Conservation (phyloP, 2,113 vertebrate species). For the Panthera leo region DNA sequence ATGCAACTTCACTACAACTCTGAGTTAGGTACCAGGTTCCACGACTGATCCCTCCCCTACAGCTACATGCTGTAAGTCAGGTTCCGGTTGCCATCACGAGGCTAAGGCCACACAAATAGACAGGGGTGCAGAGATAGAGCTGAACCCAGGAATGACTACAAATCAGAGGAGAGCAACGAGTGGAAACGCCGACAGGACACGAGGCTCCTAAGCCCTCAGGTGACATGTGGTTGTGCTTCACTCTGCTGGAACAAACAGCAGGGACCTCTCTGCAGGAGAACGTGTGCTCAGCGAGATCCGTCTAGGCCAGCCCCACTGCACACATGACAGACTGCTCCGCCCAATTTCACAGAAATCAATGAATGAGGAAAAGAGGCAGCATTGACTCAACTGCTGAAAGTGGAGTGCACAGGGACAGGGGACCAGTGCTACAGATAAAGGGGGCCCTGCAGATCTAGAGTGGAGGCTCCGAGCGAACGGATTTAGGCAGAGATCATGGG, state of each 20-base stretch:
- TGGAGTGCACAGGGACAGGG: not conserved
- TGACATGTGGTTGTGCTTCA: not conserved
- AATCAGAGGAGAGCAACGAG: not conserved
- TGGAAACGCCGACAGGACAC: not conserved
- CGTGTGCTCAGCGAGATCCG: not conserved
- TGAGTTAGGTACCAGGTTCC: not conserved
- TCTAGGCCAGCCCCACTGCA: not conserved
- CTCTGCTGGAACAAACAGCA: not conserved
- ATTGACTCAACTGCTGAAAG: not conserved
- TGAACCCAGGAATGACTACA: not conserved
- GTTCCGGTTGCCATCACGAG: not conserved
- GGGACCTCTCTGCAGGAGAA: not conserved
- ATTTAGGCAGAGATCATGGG: slow-evolving; percentile 56
- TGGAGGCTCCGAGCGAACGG: not conserved
- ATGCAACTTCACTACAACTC: not conserved
- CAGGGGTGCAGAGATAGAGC: not conserved
- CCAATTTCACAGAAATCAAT: slow-evolving; percentile 19
- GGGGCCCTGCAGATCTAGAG: not conserved
- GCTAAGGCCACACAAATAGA: not conserved
- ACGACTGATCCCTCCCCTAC: not conserved
- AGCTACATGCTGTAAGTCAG: not conserved
- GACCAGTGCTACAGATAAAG: not conserved
- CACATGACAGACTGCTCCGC: not conserved
- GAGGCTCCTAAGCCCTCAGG: not conserved
- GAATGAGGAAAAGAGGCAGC: not conserved